Evolutionary conservation across 2,888 invertebrate species (phyloP).

Genomic region (Laspeyria flexula): DNA sequence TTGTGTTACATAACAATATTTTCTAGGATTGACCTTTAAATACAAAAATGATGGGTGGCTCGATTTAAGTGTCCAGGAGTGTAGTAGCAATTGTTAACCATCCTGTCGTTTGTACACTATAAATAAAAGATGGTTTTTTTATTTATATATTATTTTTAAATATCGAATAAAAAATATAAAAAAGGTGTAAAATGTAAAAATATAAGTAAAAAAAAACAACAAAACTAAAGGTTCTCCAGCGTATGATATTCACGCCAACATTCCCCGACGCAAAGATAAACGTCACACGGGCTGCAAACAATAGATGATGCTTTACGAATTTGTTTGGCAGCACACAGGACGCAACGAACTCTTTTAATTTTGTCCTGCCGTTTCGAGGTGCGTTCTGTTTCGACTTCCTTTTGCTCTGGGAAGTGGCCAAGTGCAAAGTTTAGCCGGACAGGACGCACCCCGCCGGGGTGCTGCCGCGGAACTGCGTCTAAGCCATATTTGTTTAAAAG

Average conservation of each 20-base stretch:
- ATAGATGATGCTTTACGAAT: not conserved
- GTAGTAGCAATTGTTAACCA: no score
- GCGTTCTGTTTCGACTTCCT: not conserved
- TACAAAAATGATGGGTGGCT: no score
- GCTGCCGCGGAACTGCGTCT: no score
- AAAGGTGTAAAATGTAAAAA: not conserved
- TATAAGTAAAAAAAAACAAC: not conserved
- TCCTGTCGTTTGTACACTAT: no score
- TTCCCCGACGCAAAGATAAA: not conserved
- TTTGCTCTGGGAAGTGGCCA: not conserved
- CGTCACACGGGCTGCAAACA: not conserved
- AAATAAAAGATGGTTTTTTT: no score
- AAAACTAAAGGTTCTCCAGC: not conserved
- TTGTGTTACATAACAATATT: no score
- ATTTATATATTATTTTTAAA: no score
- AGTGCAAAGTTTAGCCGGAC: no score
- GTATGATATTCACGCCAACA: not conserved
- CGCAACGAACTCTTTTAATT: not conserved
- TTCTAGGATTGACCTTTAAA: no score
- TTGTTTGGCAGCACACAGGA: not conserved
- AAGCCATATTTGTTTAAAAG: no score
- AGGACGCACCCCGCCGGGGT: no score
- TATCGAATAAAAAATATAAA: not conserved
- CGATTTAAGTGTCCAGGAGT: no score
- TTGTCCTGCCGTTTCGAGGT: not conserved